Evolutionary conservation across 1,140 invertebrate species (phyloP).

Genomic region (Galleria mellonella): DNA sequence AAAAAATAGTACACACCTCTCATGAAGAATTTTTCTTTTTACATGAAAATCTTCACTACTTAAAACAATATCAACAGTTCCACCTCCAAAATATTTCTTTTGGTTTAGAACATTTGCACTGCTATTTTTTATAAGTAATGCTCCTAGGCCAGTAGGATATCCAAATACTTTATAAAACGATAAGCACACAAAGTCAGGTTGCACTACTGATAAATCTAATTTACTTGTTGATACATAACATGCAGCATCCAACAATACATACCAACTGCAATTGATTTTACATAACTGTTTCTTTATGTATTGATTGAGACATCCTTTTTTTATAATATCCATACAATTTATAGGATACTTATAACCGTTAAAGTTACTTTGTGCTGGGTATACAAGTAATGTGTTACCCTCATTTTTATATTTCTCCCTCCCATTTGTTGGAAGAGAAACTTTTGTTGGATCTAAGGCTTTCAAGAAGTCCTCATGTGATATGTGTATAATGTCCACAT

Average conservation of each 20-base stretch:
- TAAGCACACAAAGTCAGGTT: constrained; percentile 92
- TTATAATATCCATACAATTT: constrained; percentile 80
- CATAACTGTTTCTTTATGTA: constrained; percentile 42
- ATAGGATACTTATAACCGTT: constrained; percentile 93
- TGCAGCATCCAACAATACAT: constrained; percentile 91
- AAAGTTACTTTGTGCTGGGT: constrained; percentile 96
- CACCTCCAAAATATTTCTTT: constrained; percentile 93
- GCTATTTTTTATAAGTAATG: constrained; percentile 85
- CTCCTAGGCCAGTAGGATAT: constrained; percentile 95
- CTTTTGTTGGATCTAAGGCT: constrained; percentile 39
- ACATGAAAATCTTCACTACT: constrained; percentile 82
- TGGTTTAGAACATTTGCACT: constrained; percentile 77
- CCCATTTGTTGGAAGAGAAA: constrained; percentile 12
- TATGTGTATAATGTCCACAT: constrained; percentile 73
- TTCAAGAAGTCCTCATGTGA: constrained; percentile 70
- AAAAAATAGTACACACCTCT: constrained; percentile 75
- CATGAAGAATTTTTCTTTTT: constrained; percentile 78
- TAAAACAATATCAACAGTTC: constrained; percentile 89
- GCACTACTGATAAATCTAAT: constrained; percentile 82
- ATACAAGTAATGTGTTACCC: constrained; percentile 83
- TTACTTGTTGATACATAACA: constrained; percentile 85
- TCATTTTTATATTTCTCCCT: constrained; percentile 19
- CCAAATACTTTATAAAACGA: constrained; percentile 99
- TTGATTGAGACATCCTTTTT: constrained; percentile 76
- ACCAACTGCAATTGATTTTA: constrained; percentile 78